Conservation (phyloP, 2,113 vertebrate genomes). For the Trichechus manatus region DNA sequence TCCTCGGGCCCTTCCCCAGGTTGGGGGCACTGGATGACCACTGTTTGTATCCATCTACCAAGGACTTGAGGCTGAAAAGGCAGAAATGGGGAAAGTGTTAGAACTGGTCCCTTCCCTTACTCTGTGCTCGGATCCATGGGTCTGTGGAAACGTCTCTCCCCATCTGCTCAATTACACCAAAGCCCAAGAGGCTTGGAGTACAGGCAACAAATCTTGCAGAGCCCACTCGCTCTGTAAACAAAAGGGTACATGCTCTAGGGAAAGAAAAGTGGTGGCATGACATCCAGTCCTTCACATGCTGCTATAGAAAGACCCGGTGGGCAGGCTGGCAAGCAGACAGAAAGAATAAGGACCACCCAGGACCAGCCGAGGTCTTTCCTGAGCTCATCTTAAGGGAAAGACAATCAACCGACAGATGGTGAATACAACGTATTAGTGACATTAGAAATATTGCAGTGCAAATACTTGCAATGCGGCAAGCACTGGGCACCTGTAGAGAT, state of each 20-base stretch:
- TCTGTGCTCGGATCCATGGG: neutral
- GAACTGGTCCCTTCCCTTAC: neutral
- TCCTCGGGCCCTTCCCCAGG: constrained; percentile 94
- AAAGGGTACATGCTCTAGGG: constrained; percentile 32
- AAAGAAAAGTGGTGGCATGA: neutral
- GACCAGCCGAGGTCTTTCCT: neutral
- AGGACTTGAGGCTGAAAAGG: constrained; percentile 90
- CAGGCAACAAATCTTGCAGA: neutral
- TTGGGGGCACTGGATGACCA: constrained; percentile 97
- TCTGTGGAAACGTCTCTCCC: neutral
- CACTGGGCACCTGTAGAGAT: neutral
- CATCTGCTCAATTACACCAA: neutral
- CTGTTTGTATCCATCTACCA: constrained; percentile 94
- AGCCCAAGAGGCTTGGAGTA: neutral
- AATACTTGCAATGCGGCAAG: neutral
- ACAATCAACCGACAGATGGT: neutral
- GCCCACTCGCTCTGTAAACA: neutral
- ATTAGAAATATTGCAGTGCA: neutral
- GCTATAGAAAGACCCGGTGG: neutral
- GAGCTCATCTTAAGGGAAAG: neutral
- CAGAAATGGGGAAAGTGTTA: constrained; percentile 61
- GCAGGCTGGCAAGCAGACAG: neutral
- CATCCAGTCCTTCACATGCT: constrained; percentile 15
- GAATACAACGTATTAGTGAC: neutral
- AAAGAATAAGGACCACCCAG: neutral